phyloP scores from a whole-genome alignment of 2,888 invertebrate genomes.

The Galerucella calmariensis region DNA sequence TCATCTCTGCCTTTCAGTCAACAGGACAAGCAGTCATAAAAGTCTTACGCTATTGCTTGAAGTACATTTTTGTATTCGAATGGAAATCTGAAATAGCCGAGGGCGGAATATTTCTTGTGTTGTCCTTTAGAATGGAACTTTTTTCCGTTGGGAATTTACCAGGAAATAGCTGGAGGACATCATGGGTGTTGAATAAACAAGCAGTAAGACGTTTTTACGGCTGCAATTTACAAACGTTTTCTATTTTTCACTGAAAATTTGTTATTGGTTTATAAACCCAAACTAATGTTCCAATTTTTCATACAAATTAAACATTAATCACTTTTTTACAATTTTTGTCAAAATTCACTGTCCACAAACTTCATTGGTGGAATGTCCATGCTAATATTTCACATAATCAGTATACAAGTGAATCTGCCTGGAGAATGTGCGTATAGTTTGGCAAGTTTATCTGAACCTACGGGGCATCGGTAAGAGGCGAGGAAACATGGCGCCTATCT shows the following conservation, averaged over 20 bases:
- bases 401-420: too few species aligned
- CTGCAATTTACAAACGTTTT: background rate
- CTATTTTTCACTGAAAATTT: background rate
- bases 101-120: slow-evolving; percentile 12
- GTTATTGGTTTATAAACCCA: too few species aligned
- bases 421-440: too few species aligned
- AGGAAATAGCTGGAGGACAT: slow-evolving; percentile 5
- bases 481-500: too few species aligned
- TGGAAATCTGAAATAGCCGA: slow-evolving; percentile 6
- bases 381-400: too few species aligned
- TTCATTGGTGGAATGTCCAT: too few species aligned
- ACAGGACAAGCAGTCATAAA: slow-evolving; percentile 37
- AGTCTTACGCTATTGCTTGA: slow-evolving; percentile 23
- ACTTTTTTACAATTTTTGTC: too few species aligned
- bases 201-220: background rate
- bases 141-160: slow-evolving; percentile 13
- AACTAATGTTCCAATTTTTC: too few species aligned
- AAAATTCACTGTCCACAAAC: too few species aligned
- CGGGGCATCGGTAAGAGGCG: too few species aligned
- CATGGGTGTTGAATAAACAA: slow-evolving; percentile 6
- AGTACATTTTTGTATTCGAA: slow-evolving; percentile 35
- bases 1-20: slow-evolving; percentile 47
- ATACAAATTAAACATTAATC: too few species aligned
- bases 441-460: too few species aligned
- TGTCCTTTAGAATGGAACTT: slow-evolving; percentile 15